Evolutionary conservation across 2,888 invertebrate species (phyloP), one percentile per base, ranked within the genome.

Genomic region (Euplagia quadripunctaria): DNA sequence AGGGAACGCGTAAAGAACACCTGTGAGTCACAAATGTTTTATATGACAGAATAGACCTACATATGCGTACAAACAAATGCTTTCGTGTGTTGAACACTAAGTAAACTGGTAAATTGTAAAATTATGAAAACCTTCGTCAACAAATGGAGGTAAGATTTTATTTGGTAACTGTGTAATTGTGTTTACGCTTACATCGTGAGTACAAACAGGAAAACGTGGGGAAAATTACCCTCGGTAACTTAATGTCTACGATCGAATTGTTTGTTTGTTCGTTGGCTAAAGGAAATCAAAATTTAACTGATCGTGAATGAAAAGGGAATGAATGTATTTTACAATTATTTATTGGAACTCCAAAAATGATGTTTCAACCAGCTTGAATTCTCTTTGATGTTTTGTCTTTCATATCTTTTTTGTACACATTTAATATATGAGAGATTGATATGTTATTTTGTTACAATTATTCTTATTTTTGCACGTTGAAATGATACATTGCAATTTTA

Each of bases 81-180:
- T 41, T 51, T 69, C 51, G 42, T 67, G 75, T 69, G 61, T 64
- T 55, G 17, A 72, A 72, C 75, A 66, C 76, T 76, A 75, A 68
- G 68, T 75, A 76, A 76, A 78, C 77, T 72, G 68, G 72, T 78
- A 79, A 83, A 81, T 80, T 82, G 81, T 85, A 75, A 80, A 85
- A 87, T 86, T 83, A 86, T 83, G 75, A 81, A 69, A 86, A 85
- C 81, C 83, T 84, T 83, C 82, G 82, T 84, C 75, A 83, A 82
- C 81, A 84, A 76, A 76, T 70, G 69, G 74, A 61, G 20, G 61
- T 61, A 75, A 79, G 81, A 79, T 82, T 83, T 80, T 82, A 82
- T 82, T 85, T 81, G 78, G 73, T 51, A 71, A 79, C 75, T 76
- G 64, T 74, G 77, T 76, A 80, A 84, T 83, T 82, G 77, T 84